phyloP scores from a whole-genome alignment of 2,888 invertebrate species.

The Stegophylla sp. region DNA sequence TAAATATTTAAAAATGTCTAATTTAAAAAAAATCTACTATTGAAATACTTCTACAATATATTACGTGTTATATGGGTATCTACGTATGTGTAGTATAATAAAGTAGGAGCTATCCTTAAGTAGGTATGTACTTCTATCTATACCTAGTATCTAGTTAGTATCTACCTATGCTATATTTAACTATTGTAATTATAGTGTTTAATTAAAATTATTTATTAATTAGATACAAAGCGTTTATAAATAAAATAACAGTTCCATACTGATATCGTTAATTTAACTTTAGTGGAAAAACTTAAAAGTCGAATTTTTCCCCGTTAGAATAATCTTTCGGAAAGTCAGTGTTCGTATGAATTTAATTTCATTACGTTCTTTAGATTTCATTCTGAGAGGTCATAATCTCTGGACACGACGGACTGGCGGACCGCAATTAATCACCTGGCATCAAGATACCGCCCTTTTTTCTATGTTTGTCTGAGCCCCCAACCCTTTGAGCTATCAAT shows the following conservation, averaged over 20 bases:
- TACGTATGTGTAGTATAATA: too few relatives aligned
- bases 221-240: background rate
- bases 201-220: background rate
- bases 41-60: too few relatives aligned
- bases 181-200: too few relatives aligned
- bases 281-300: background rate
- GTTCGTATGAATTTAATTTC: constrained; percentile 22
- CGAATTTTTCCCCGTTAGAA: background rate
- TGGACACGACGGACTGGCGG: constrained; percentile 39
- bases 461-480: constrained; percentile 40
- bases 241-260: too few relatives aligned
- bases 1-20: too few relatives aligned
- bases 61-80: too few relatives aligned
- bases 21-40: too few relatives aligned
- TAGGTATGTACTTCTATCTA: too few relatives aligned
- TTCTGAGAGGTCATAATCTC: constrained; percentile 43
- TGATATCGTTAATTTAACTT: too few relatives aligned
- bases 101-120: too few relatives aligned
- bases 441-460: constrained; percentile 45
- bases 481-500: constrained; percentile 43
- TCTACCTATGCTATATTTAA: too few relatives aligned
- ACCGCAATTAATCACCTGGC: constrained; percentile 52
- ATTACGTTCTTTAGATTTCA: constrained; percentile 18
- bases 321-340: constrained; percentile 2
- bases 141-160: too few relatives aligned